A percentile compares a stretch with the other conserved stretches of the same genome.
These are phyloP conservation scores for Catocala sponsa DNA, from an alignment of 2,888 invertebrate species.

Conservation along the genomic window DNA sequence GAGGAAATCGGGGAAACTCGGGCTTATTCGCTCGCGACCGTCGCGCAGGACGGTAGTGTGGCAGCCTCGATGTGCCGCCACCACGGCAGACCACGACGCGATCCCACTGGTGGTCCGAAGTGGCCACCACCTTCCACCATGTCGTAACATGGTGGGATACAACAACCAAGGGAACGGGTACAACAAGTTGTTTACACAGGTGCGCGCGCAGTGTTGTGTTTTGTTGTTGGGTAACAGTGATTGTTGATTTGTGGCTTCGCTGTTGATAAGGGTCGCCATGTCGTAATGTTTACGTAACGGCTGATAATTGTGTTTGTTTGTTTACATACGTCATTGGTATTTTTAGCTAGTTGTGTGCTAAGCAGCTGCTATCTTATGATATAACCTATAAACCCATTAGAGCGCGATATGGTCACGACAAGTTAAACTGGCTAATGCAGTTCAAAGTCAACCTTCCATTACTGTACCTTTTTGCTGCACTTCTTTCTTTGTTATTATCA, in stretches of 20 bases:
- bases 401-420: not conserved
- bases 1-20: constrained; percentile 43
- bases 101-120: constrained; percentile 85
- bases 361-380: constrained; percentile 6
- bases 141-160: constrained; percentile 93
- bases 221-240: constrained; percentile 41
- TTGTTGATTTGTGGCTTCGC: constrained; percentile 40
- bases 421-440: not conserved
- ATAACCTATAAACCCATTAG: not conserved
- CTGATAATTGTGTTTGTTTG: constrained; percentile 50
- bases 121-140: constrained; percentile 85
- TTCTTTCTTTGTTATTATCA: too few species aligned
- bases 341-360: constrained; percentile 11
- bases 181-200: constrained; percentile 95
- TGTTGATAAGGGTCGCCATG: constrained; percentile 47
- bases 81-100: constrained; percentile 85
- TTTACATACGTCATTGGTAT: constrained; percentile 40
- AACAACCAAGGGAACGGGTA: constrained; percentile 93
- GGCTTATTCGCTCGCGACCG: constrained; percentile 67
- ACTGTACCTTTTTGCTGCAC: not conserved
- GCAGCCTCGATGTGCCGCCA: constrained; percentile 65
- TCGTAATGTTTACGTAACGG: constrained; percentile 45
- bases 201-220: constrained; percentile 71
- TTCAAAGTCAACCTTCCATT: not conserved
- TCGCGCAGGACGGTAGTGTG: constrained; percentile 64